These are phyloP conservation scores for Aleadryas rufinucha DNA, from an alignment of 2,113 vertebrate species.

Conservation along the genomic window DNA sequence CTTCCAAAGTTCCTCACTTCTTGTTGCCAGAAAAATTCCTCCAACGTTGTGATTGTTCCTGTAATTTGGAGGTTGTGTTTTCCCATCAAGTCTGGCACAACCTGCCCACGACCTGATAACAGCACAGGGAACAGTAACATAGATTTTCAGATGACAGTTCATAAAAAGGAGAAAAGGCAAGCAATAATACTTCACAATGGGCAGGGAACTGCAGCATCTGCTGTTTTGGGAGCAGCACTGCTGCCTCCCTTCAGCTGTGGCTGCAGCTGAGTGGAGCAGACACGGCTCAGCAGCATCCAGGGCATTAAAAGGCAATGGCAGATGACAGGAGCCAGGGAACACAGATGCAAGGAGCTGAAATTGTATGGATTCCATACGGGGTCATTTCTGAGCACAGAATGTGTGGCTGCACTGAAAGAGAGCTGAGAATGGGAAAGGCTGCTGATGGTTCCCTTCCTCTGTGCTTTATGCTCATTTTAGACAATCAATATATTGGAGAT, in stretches of 20 bases:
- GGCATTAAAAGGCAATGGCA: not conserved
- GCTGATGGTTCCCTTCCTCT: not conserved
- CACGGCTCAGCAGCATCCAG: not conserved
- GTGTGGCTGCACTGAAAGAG: not conserved
- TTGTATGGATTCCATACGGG: not conserved
- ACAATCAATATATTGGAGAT: not conserved
- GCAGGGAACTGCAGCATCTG: not conserved
- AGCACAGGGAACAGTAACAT: not conserved
- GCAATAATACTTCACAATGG: not conserved
- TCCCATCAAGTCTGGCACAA: not conserved
- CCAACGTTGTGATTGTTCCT: not conserved
- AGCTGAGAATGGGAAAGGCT: not conserved
- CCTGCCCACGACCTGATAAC: not conserved
- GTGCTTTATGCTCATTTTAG: not conserved
- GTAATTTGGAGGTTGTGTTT: not conserved
- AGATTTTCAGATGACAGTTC: constrained; percentile 5
- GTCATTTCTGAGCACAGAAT: not conserved
- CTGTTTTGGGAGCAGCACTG: not conserved
- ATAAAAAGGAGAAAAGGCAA: not conserved
- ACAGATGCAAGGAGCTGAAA: not conserved
- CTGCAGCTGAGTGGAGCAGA: not conserved
- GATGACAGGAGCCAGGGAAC: not conserved
- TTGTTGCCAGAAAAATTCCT: not conserved
- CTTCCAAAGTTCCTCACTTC: not conserved
- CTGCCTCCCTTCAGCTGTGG: not conserved